Evolutionary conservation across 2,113 vertebrate genomes (phyloP).

Genomic region (Polypterus senegalus): DNA sequence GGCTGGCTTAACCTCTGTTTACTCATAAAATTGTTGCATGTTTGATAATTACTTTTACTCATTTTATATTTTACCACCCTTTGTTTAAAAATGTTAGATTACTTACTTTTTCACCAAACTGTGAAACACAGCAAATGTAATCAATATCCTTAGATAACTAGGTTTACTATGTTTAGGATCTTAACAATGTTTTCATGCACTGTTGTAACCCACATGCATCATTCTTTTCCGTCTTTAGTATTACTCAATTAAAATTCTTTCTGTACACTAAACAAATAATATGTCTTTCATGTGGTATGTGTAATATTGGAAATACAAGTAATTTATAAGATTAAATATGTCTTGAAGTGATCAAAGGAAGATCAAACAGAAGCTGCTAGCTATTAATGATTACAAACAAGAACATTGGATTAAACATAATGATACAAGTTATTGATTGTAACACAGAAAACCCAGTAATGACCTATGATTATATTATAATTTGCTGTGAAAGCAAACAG

Average conservation of each 20-base stretch:
- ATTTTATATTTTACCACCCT: conserved; percentile 21
- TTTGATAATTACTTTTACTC: too few relatives aligned
- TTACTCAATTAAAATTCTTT: conserved; percentile 2
- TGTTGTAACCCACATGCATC: conserved; percentile 38
- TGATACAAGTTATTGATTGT: too few relatives aligned
- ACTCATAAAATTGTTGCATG: too few relatives aligned
- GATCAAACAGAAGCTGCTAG: too few relatives aligned
- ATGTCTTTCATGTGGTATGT: not conserved
- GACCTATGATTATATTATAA: too few relatives aligned
- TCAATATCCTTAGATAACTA: conserved; percentile 66
- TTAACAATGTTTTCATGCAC: conserved; percentile 58
- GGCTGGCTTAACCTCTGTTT: too few relatives aligned
- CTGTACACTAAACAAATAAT: not conserved
- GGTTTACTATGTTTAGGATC: conserved; percentile 39
- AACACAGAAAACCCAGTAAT: too few relatives aligned
- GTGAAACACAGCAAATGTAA: conserved; percentile 65
- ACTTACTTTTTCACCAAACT: conserved; percentile 64
- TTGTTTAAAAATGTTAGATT: conserved; percentile 38
- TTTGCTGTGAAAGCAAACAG: too few relatives aligned
- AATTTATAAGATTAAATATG: not conserved
- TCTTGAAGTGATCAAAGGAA: too few relatives aligned
- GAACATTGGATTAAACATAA: too few relatives aligned
- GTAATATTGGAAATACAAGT: not conserved
- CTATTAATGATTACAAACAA: too few relatives aligned
- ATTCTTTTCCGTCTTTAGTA: conserved; percentile 9